phyloP scores from a whole-genome alignment of 2,797 vertebrate genomes.

The Masticophis lateralis region DNA sequence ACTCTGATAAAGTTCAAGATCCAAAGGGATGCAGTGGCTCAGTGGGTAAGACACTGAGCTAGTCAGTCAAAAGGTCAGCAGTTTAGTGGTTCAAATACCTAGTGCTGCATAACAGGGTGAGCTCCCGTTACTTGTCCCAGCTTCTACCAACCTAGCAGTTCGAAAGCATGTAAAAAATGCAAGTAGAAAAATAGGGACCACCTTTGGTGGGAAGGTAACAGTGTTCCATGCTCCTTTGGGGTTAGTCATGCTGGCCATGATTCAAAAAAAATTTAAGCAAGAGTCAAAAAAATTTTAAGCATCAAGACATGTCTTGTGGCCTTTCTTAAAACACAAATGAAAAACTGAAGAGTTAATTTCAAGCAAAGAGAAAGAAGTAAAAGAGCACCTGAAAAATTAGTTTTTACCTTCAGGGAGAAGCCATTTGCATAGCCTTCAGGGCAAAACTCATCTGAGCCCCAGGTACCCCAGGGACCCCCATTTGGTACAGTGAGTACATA shows the following conservation, averaged over 20 bases:
- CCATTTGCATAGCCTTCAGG: not conserved
- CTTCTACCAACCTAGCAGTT: too few relatives aligned
- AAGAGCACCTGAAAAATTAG: not conserved
- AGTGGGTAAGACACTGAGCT: too few relatives aligned
- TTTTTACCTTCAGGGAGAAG: not conserved
- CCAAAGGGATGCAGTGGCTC: too few relatives aligned
- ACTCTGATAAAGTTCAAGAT: not conserved
- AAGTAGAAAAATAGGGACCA: too few relatives aligned
- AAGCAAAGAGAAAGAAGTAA: not conserved
- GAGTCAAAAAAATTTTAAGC: not conserved
- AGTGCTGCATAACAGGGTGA: too few relatives aligned
- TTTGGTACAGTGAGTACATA: not conserved
- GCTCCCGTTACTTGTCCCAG: too few relatives aligned
- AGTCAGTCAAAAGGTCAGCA: accelerated
- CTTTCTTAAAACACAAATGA: not conserved
- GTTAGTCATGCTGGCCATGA: too few relatives aligned
- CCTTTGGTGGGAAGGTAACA: too few relatives aligned
- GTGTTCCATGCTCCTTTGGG: too few relatives aligned
- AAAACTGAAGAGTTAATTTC: not conserved
- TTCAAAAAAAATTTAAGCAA: not conserved
- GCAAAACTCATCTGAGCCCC: not conserved
- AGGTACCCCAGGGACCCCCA: not conserved
- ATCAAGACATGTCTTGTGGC: not conserved
- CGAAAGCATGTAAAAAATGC: too few relatives aligned
- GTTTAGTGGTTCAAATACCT: too few relatives aligned